Percentiles rank a stretch among this genome's conserved stretches.
Conservation (phyloP, 2,113 vertebrate species). For the Sebastes schlegelii region DNA sequence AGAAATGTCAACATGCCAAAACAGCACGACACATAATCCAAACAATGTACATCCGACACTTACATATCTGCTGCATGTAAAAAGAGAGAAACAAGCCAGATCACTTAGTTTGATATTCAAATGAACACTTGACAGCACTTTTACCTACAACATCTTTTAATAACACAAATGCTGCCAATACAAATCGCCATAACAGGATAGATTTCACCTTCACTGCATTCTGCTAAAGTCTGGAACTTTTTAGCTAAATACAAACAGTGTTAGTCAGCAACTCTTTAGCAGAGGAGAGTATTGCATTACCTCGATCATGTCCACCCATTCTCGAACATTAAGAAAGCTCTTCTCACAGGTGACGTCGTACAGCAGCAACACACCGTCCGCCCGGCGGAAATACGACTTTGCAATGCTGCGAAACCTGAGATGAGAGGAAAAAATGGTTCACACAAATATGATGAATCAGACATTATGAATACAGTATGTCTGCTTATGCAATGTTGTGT, state of each 20-base stretch:
- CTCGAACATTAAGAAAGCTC: constrained; percentile 93
- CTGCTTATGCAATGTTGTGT: not conserved
- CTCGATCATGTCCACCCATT: constrained; percentile 97
- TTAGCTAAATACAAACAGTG: not conserved
- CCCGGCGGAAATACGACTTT: constrained; percentile 96
- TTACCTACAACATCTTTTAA: not conserved
- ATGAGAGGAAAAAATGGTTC: not conserved
- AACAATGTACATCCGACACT: constrained; percentile 44
- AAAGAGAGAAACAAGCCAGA: constrained; percentile 47
- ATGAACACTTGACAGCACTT: not conserved
- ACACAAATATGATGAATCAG: not conserved
- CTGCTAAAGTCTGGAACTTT: not conserved
- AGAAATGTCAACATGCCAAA: constrained; percentile 2
- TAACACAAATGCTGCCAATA: not conserved
- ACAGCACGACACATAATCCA: constrained; percentile 7
- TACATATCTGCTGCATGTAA: constrained; percentile 73
- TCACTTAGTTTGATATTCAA: constrained; percentile 21
- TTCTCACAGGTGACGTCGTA: constrained; percentile 95
- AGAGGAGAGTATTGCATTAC: constrained; percentile 75
- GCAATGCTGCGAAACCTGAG: constrained; percentile 95
- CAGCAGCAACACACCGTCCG: constrained; percentile 93
- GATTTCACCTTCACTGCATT: not conserved
- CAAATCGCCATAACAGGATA: not conserved
- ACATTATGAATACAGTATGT: not conserved
- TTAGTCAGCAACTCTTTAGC: not conserved